Evolutionary conservation across 2,797 vertebrate genomes (phyloP), one percentile per base, ranked within the genome.

Genomic region (Helicolenus hilgendorfi): DNA sequence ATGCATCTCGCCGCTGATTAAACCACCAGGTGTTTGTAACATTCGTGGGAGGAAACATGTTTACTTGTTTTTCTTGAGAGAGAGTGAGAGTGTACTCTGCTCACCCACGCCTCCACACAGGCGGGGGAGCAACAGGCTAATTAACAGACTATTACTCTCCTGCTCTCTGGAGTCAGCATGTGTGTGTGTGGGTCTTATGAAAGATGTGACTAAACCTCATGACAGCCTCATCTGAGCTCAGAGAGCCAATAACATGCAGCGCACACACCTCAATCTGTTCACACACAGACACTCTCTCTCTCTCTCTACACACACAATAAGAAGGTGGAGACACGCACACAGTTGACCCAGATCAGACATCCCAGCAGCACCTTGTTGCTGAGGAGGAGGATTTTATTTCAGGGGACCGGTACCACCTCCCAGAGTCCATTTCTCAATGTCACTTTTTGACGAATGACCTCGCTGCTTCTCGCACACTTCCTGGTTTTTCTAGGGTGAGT

Each of bases 111-210:
- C 91, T 79, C 84, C 91, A 88, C 84, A 67, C 85, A 79, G 70
- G 87, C 88, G 84, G 87, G 86, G 87, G 88, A 92, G 89, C 92
- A 91, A 92, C 92, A 87, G 84, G 87, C 90, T 92, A 92, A 95
- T 94, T 93, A 96, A 93, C 90, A 88, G 87, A 86, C 91, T 89
- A 92, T 92, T 93, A 89, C 86, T 85, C 83, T 86, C 33, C 81
- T 81, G 79, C 74, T 94, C 90, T 85, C 86, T 78, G 70, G 86
- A 87, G 84, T 68, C 59, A 14, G 59, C n/a, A 13, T 33, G 4
- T 31, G 45, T 59, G 68, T 8, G 77, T 18, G 38, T 58, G 35
- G 8, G 35, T 85, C 41, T 92, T 91, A 87, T 86, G 88, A 91
- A 92, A 92, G 81, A 92, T 67, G 76, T 94, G 87, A 93, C 89